These are phyloP conservation scores for Microctenopoma lineatum DNA, from an alignment of 2,797 vertebrate genomes.

Conservation along the genomic window DNA sequence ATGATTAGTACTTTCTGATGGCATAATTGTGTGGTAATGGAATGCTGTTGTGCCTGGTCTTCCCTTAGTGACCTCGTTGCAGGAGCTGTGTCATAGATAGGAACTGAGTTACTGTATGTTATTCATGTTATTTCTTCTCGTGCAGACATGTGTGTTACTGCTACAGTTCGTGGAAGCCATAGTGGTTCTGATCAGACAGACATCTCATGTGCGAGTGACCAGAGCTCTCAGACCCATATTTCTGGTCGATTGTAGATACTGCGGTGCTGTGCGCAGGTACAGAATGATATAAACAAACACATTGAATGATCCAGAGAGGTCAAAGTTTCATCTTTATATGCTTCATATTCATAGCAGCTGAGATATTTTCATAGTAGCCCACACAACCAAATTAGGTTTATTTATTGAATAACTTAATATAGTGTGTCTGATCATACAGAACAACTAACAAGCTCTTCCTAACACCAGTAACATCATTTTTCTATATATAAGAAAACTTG, in stretches of 20 bases:
- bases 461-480: too few species aligned
- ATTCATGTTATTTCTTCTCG: constrained; percentile 25
- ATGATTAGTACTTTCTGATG: neutral
- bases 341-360: too few species aligned
- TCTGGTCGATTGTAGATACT: constrained; percentile 97
- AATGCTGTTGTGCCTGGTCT: neutral
- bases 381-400: too few species aligned
- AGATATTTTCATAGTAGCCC: too few species aligned
- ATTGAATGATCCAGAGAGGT: neutral
- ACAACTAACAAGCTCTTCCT: too few species aligned
- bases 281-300: neutral
- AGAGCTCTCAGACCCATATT: constrained; percentile 97
- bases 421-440: too few species aligned
- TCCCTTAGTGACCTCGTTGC: neutral
- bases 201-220: constrained; percentile 94
- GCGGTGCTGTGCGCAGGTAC: constrained; percentile 94
- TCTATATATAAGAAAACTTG: too few species aligned
- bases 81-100: neutral
- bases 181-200: constrained; percentile 95
- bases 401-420: too few species aligned
- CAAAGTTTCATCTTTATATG: neutral
- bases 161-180: constrained; percentile 97
- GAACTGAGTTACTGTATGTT: neutral
- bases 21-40: neutral
- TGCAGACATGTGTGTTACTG: constrained; percentile 90